Base-by-base conservation (phyloP, 1,140 invertebrate species). In the Lineus longissimus region DNA sequence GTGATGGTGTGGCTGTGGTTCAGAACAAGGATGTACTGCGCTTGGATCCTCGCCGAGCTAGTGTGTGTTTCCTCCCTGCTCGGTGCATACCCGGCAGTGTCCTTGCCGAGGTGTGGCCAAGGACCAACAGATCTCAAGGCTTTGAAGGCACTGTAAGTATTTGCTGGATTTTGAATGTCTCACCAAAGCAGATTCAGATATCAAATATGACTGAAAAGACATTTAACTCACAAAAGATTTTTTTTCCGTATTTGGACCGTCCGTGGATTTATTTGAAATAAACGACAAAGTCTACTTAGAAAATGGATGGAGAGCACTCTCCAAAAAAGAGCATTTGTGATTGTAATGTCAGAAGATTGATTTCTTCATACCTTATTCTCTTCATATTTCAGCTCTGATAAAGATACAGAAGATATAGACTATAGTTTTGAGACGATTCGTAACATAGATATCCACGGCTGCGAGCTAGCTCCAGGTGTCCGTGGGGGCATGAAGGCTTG, bases 11-110 rank as follows among this genome's bases (percentile, higher is more conserved):
- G 97, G 77, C 87, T 91, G 27, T 88, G 87, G 56, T 96, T 97
- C 79, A 87, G 94, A 7, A 89, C 92, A 80, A 85, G 95, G 61
- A 89, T 98, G 56, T 97, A 95, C 74, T 87, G 88, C 25, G 95
- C 93, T 0, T 90, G 97, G 85, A 87, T 90, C 1, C 76, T 97
- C 19, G 90, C 94, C 0, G 94, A 97, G 80, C 92, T 90, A 78
- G 89, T 92, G n/a, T 96, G 93, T 76, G 92, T 92, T 19, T 89
- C 90, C 76, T 88, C 90, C 22, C 93, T 93, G 0, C 82, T 97
- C 2, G 95, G 95, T 9, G 91, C 91, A 2, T 98, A 97, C 83
- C 95, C 95, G 0, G 83, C 82, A 0, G 81, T 83, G 17, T 85
- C 87, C 0, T 84, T 88, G 59, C 86, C 91, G 17, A 86, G 86